Conservation (phyloP, 2,797 vertebrate genomes). For the Clarias laeviceps region DNA sequence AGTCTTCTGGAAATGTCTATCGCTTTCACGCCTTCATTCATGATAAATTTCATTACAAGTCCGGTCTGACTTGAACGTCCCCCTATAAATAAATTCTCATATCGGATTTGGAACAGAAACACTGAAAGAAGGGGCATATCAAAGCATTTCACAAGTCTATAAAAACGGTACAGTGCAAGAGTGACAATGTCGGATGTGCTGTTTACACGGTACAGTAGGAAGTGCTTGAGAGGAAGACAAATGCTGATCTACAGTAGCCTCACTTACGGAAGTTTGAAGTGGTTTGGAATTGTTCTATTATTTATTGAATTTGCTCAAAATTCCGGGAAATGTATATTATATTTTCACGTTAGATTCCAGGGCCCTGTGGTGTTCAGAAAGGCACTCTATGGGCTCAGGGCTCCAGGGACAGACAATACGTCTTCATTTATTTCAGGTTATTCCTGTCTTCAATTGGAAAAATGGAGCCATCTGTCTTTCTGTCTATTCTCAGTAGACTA, state of each 20-base stretch:
- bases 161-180: not conserved
- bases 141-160: not conserved
- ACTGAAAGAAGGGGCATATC: not conserved
- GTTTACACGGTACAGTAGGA: not conserved
- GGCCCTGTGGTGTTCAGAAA: not conserved
- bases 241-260: not conserved
- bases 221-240: not conserved
- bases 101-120: not conserved
- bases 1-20: no score
- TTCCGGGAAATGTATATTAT: not conserved
- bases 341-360: not conserved
- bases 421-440: constrained; percentile 17
- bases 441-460: not conserved
- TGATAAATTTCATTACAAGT: no score
- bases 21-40: no score
- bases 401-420: not conserved
- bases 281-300: constrained; percentile 3
- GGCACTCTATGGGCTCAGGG: not conserved
- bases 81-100: not conserved
- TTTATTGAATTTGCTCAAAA: not conserved
- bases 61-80: no score
- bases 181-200: not conserved
- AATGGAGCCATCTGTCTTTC: not conserved
- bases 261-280: not conserved
- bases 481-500: constrained; percentile 9